These are phyloP conservation scores for Rutpela maculata DNA, from an alignment of 2,888 invertebrate genomes.

Conservation along the genomic window DNA sequence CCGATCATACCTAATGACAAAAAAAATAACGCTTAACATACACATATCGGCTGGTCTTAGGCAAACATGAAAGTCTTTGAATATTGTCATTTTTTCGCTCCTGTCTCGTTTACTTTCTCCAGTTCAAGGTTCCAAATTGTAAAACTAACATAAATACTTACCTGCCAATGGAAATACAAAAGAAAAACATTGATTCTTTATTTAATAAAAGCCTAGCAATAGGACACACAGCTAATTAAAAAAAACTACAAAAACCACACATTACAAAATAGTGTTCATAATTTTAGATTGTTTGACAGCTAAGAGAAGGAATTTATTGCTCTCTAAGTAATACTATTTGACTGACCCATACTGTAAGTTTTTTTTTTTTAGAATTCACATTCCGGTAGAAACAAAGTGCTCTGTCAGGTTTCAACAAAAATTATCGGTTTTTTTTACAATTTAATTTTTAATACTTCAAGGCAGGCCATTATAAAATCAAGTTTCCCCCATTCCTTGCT, in stretches of 20 bases:
- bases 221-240: constrained; percentile 69
- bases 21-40: constrained; percentile 49
- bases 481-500: no score
- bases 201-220: constrained; percentile 68
- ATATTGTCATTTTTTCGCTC: constrained; percentile 60
- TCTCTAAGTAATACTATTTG: constrained; percentile 45
- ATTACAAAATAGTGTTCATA: constrained; percentile 58
- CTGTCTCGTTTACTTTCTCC: constrained; percentile 36
- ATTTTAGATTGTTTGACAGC: constrained; percentile 52
- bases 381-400: background rate
- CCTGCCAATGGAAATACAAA: constrained; percentile 54
- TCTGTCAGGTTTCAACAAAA: no score
- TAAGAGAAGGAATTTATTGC: constrained; percentile 47
- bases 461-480: no score
- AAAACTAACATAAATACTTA: constrained; percentile 65
- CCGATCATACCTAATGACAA: constrained; percentile 73
- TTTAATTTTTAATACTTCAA: no score
- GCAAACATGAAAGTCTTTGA: constrained; percentile 47
- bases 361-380: no score
- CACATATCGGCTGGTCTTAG: constrained; percentile 21
- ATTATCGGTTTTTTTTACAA: no score
- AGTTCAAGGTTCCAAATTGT: constrained; percentile 31
- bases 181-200: constrained; percentile 50
- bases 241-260: constrained; percentile 67
- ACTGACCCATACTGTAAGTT: constrained; percentile 30